Conservation (phyloP, 2,888 invertebrate species). For the Phyllotreta cruciferae region DNA sequence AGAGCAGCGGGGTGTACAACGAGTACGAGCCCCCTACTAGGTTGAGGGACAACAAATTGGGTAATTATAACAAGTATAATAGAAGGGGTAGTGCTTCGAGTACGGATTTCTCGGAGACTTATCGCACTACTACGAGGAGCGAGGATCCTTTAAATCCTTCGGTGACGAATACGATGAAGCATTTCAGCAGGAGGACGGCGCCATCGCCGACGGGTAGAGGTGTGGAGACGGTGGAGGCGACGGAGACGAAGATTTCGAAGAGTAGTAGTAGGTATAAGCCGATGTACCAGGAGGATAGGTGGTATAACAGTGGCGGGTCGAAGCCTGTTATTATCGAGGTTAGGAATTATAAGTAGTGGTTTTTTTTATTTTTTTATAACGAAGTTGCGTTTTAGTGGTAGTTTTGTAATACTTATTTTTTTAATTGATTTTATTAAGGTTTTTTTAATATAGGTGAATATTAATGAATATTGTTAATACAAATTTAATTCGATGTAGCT, state of each 20-base stretch:
- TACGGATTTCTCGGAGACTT: conserved; percentile 76
- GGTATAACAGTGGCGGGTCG: conserved; percentile 52
- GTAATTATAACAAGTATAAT: conserved; percentile 56
- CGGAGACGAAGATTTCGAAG: conserved; percentile 74
- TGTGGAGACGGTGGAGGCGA: conserved; percentile 74
- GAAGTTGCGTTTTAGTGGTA: no score
- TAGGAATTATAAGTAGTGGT: conserved; percentile 55
- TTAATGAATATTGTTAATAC: not conserved
- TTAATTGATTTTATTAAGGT: conserved; percentile 1
- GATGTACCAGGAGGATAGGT: conserved; percentile 64
- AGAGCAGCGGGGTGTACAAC: conserved; percentile 56
- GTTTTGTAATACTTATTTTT: not conserved
- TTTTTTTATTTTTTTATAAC: conserved; percentile 28
- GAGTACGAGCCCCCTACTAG: conserved; percentile 60
- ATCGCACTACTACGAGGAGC: conserved; percentile 71
- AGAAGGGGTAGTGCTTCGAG: conserved; percentile 73
- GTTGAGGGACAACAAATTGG: conserved; percentile 51
- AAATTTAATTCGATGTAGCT: not conserved
- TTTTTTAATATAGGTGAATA: not conserved
- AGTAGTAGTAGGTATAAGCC: conserved; percentile 55
- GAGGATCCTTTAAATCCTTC: conserved; percentile 73
- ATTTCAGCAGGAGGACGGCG: conserved; percentile 72
- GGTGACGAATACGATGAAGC: conserved; percentile 75
- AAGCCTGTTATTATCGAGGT: conserved; percentile 71
- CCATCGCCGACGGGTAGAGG: conserved; percentile 70